Percentiles rank a stretch among this genome's conserved stretches.
phyloP scores from a whole-genome alignment of 2,113 vertebrate species.

The Psilopogon haemacephalus region DNA sequence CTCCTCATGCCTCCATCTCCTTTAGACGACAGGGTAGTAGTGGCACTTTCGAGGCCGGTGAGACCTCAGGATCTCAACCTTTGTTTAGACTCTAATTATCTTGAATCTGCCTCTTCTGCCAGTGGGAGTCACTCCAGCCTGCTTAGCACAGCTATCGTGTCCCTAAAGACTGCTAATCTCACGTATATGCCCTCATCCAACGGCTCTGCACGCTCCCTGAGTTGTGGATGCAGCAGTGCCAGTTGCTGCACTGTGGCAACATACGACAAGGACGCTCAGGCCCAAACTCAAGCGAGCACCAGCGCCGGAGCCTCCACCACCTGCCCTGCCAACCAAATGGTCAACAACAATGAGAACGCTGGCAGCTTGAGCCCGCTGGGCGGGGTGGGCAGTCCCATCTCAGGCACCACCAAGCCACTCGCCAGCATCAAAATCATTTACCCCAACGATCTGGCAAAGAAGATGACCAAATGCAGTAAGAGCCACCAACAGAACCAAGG shows the following conservation, averaged over 20 bases:
- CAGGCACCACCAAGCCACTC: slow-evolving; percentile 76
- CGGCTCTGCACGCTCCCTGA: slow-evolving; percentile 98
- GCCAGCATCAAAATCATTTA: slow-evolving; percentile 88
- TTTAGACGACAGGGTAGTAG: slow-evolving; percentile 98
- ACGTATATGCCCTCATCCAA: slow-evolving; percentile 99
- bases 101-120: slow-evolving; percentile 79
- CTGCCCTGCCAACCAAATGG: slow-evolving; percentile 81
- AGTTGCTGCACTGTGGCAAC: slow-evolving; percentile 98
- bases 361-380: slow-evolving; percentile 82
- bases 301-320: slow-evolving; percentile 78
- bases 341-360: slow-evolving; percentile 84
- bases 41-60: slow-evolving; percentile 95
- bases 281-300: slow-evolving; percentile 83
- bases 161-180: slow-evolving; percentile 92
- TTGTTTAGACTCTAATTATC: slow-evolving; percentile 91
- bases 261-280: slow-evolving; percentile 92
- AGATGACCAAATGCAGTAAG: slow-evolving; percentile 91
- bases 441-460: slow-evolving; percentile 92
- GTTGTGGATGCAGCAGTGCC: slow-evolving; percentile 99
- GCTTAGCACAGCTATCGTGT: slow-evolving; percentile 85
- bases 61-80: slow-evolving; percentile 99
- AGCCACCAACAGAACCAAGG: slow-evolving; percentile 87
- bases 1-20: slow-evolving; percentile 99
- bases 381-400: slow-evolving; percentile 77
- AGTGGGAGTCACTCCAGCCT: slow-evolving; percentile 75